Evolutionary conservation across 2,888 invertebrate genomes (phyloP), one percentile per base, ranked within the genome.

Genomic region (Agonopterix subpropinquella): DNA sequence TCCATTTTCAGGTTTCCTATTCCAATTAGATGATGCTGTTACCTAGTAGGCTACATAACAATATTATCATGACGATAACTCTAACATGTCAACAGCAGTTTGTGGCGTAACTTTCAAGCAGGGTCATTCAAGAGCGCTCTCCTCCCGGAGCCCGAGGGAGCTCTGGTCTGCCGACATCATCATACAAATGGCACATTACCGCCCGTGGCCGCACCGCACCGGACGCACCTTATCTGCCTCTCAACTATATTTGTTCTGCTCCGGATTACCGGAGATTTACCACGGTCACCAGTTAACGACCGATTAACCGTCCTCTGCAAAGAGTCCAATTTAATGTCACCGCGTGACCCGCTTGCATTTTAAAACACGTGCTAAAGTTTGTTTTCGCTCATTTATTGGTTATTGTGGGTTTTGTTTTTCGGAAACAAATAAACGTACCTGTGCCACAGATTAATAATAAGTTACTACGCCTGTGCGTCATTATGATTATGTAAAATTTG

Each of bases 141-240:
- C 53, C 63, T 64, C 66, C 51, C 52, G 64, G 67, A 62, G 54
- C 63, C 65, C 66, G 52, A 52, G 64, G 64, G 67, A 61, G 54
- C 54, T 57, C 52, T 41, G 59, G 64, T 57, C 59, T 57, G 59
- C 62, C 59, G 61, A 61, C 83, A 87, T 87, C 86, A 85, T 70
- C 88, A 88, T 88, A 88, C 79, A 88, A 88, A 88, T 88, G 82
- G 88, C 68, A 68, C 84, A 87, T 87, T 88, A 87, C 69, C 75
- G 70, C 68, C 72, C 69, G 69, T 67, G 66, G 62, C 65, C 66
- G 55, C 47, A 28, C 65, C 66, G 55, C 47, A 28, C 48, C 44
- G 51, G 48, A 81, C 87, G 76, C 80, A 77, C 83, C 88, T 87
- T 88, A 87, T 88, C 87, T 77, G 69, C 78, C 74, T 77, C 78